Evolutionary conservation across 2,113 vertebrate genomes (phyloP).

Genomic region (Trochalopteron elliotii): DNA sequence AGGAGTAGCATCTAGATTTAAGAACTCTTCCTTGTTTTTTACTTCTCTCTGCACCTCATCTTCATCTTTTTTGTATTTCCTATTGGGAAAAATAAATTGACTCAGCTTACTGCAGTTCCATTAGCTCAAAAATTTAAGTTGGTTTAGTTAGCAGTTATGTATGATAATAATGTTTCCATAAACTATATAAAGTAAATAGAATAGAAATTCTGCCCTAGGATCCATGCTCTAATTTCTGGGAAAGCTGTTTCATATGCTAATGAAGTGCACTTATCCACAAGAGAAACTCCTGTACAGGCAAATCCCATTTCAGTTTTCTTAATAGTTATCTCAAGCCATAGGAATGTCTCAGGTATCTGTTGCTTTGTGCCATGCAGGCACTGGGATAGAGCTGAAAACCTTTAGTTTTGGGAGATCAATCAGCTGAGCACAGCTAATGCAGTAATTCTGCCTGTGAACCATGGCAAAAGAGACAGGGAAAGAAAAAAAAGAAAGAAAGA

Average conservation of each 20-base stretch:
- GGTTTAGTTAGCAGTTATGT: neutral
- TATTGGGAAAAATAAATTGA: constrained; percentile 15
- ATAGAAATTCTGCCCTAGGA: neutral
- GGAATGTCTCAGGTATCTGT: neutral
- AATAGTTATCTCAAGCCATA: neutral
- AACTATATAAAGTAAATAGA: constrained; percentile 4
- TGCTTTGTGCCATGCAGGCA: neutral
- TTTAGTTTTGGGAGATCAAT: neutral
- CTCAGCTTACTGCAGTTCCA: neutral
- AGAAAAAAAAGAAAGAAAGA: neutral
- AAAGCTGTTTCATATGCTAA: neutral
- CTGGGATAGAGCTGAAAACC: neutral
- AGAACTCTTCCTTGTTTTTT: constrained; percentile 39
- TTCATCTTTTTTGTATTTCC: constrained; percentile 66
- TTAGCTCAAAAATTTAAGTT: neutral
- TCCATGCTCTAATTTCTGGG: neutral
- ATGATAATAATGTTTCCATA: neutral
- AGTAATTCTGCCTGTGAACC: neutral
- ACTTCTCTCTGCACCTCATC: constrained; percentile 51
- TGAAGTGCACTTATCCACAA: neutral
- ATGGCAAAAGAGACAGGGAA: neutral
- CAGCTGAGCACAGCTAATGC: neutral
- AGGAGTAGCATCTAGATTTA: constrained; percentile 58
- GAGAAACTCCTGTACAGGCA: neutral
- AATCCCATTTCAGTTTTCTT: neutral